These are phyloP conservation scores for Macrophya alboannulata DNA, from an alignment of 2,888 invertebrate species.

Conservation along the genomic window DNA sequence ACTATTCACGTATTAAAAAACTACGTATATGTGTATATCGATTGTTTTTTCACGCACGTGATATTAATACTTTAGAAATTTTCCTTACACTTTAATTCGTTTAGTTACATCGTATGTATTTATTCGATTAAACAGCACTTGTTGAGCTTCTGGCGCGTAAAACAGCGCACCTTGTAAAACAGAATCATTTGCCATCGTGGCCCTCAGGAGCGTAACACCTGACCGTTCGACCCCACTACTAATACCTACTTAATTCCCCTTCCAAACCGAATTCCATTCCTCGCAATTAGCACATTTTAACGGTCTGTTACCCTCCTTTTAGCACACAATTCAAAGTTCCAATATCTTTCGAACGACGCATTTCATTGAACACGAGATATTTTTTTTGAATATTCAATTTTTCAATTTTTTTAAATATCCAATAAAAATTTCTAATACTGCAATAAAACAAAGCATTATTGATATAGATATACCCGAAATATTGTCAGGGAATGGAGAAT, in stretches of 20 bases:
- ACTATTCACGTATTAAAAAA: not conserved
- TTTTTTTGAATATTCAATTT: not conserved
- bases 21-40: not conserved
- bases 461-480: not conserved
- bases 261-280: slow-evolving; percentile 36
- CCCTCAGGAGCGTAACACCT: slow-evolving; percentile 57
- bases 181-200: slow-evolving; percentile 57
- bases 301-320: slow-evolving; percentile 46
- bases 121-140: slow-evolving; percentile 51
- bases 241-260: slow-evolving; percentile 27
- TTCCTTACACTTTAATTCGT: slow-evolving; percentile 12
- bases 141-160: slow-evolving; percentile 57
- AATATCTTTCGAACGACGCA: slow-evolving; percentile 9
- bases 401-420: not conserved
- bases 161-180: slow-evolving; percentile 43
- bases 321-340: not conserved
- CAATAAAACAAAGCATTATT: not conserved
- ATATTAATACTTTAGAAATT: not conserved
- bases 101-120: slow-evolving; percentile 43
- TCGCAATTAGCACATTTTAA: slow-evolving; percentile 52
- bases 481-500: slow-evolving; percentile 17
- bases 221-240: slow-evolving; percentile 46
- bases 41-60: slow-evolving; percentile 35
- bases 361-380: slow-evolving; percentile 15
- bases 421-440: not conserved